These are phyloP conservation scores for Drosophila siamana DNA, from an alignment of 2,888 invertebrate species.

Conservation along the genomic window DNA sequence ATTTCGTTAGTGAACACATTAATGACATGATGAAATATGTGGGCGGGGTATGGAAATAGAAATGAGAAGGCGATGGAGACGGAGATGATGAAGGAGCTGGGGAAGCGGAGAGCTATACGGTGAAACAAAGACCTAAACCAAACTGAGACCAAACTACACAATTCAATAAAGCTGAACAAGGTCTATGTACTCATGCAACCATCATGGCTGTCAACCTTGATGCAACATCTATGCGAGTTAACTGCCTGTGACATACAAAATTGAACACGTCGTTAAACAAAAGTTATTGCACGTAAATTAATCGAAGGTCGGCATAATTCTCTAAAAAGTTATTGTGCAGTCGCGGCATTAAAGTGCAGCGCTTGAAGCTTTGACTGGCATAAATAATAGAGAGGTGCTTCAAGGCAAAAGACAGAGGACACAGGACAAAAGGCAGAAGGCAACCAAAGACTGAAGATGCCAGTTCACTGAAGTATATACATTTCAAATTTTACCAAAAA, in stretches of 20 bases:
- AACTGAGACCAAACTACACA: slow-evolving; percentile 39
- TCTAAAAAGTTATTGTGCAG: too few species aligned
- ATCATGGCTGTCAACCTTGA: slow-evolving; percentile 36
- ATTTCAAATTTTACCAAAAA: slow-evolving; percentile 51
- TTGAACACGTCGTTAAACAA: slow-evolving; percentile 3
- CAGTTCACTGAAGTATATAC: slow-evolving; percentile 38
- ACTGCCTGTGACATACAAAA: slow-evolving; percentile 20
- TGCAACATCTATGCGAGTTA: slow-evolving; percentile 37
- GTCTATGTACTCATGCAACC: slow-evolving; percentile 34
- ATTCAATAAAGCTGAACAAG: slow-evolving; percentile 50
- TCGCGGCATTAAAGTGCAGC: slow-evolving; percentile 48
- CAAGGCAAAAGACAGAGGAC: slow-evolving; percentile 4
- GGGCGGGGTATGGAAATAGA: not conserved
- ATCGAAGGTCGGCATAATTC: not conserved
- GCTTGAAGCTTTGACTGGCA: slow-evolving; percentile 49
- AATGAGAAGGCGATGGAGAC: slow-evolving; percentile 18
- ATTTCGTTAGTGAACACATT: slow-evolving; percentile 73
- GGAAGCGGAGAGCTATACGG: too few species aligned
- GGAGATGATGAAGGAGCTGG: too few species aligned
- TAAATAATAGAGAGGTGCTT: slow-evolving; percentile 35
- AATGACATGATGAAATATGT: slow-evolving; percentile 58
- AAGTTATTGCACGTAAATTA: not conserved
- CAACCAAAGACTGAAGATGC: slow-evolving; percentile 17
- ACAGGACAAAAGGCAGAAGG: slow-evolving; percentile 3
- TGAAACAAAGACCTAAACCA: slow-evolving; percentile 53